A percentile compares a stretch with the other conserved stretches of the same genome.
Evolutionary conservation across 2,888 invertebrate species (phyloP).

Genomic region (Drosophila seclusa): DNA sequence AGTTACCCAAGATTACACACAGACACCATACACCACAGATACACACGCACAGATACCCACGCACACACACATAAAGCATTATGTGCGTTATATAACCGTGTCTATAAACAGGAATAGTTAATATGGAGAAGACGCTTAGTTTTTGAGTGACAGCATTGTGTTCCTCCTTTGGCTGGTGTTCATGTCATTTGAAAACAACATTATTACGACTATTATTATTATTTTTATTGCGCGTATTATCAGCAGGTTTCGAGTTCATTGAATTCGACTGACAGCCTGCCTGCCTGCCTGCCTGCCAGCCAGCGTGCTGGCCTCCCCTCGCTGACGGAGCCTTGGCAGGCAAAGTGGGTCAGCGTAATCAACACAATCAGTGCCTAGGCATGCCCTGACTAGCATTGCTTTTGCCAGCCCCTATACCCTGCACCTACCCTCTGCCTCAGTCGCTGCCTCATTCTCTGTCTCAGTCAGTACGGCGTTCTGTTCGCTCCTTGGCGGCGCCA

Average conservation of each 20-base stretch:
- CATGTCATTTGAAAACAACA: conserved; percentile 50
- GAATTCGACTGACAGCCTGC: conserved; percentile 59
- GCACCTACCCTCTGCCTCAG: neutral
- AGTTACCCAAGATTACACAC: conserved; percentile 9
- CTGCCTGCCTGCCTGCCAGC: neutral
- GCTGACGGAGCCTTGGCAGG: conserved; percentile 57
- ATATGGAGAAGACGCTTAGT: conserved; percentile 12
- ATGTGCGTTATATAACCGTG: conserved; percentile 7
- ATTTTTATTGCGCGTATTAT: conserved; percentile 65
- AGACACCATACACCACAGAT: neutral
- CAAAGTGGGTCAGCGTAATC: conserved; percentile 78
- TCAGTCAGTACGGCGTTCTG: neutral
- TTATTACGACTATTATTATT: conserved; percentile 72
- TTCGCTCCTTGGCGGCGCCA: conserved; percentile 42
- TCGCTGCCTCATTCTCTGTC: neutral
- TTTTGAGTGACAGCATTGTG: conserved; percentile 49
- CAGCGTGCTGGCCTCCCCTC: conserved; percentile 9
- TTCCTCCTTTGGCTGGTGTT: conserved; percentile 30
- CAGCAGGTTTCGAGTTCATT: conserved; percentile 79
- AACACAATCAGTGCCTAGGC: conserved; percentile 77
- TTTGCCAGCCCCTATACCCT: neutral
- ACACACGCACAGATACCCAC: neutral
- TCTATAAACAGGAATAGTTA: conserved; percentile 15
- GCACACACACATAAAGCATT: neutral
- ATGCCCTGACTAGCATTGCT: conserved; percentile 48